Evolutionary conservation across 1,140 invertebrate species (phyloP).

Genomic region (Vanessa atalanta): DNA sequence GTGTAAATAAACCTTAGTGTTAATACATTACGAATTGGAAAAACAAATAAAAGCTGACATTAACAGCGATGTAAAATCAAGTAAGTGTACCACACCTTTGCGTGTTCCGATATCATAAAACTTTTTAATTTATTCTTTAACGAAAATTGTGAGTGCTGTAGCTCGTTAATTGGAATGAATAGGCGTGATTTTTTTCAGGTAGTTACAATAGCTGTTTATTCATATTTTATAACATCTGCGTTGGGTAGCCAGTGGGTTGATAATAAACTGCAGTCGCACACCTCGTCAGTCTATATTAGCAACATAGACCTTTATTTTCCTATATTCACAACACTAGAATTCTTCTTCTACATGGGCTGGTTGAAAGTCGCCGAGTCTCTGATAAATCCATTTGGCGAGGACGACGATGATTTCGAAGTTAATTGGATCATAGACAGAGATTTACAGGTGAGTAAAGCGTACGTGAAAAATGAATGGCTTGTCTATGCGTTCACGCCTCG

Average conservation of each 20-base stretch:
- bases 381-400: slow-evolving; percentile 95
- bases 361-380: slow-evolving; percentile 92
- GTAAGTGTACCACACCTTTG: slow-evolving; percentile 22
- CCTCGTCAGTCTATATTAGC: slow-evolving; percentile 69
- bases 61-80: background rate
- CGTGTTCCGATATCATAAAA: slow-evolving; percentile 25
- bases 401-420: slow-evolving; percentile 90
- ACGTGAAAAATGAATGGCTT: too few relatives aligned
- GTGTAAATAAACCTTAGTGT: background rate
- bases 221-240: slow-evolving; percentile 91
- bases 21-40: background rate
- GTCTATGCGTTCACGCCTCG: background rate
- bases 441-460: slow-evolving; percentile 83
- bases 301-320: slow-evolving; percentile 92
- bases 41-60: background rate
- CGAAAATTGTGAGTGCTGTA: slow-evolving; percentile 10
- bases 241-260: slow-evolving; percentile 92
- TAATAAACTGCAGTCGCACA: slow-evolving; percentile 62
- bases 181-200: slow-evolving; percentile 82
- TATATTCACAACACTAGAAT: slow-evolving; percentile 91
- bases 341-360: slow-evolving; percentile 96
- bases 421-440: slow-evolving; percentile 95
- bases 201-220: slow-evolving; percentile 95
- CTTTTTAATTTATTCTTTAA: slow-evolving; percentile 23
- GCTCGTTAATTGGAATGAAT: background rate